A percentile compares a stretch with the other conserved stretches of the same genome.
Evolutionary conservation across 2,888 invertebrate genomes (phyloP).

Genomic region (Campopleginae sp.): DNA sequence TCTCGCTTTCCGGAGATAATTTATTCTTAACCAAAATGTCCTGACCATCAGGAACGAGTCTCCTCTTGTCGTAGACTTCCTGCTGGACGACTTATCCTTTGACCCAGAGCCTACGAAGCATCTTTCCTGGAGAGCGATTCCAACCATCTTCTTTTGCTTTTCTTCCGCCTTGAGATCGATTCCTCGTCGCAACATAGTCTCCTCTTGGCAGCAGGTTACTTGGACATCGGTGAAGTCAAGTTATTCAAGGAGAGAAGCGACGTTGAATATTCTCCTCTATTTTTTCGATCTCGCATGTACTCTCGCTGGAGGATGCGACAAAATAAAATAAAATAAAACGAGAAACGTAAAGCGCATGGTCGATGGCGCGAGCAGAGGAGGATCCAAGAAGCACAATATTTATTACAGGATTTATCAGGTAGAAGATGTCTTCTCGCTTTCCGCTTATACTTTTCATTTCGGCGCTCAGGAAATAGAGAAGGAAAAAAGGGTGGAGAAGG

Average conservation of each 20-base stretch:
- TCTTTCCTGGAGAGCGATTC: slow-evolving; percentile 1
- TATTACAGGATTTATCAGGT: slow-evolving; percentile 8
- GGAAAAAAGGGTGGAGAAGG: background rate
- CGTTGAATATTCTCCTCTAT: slow-evolving; percentile 54
- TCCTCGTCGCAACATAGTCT: background rate
- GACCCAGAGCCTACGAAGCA: slow-evolving; percentile 50
- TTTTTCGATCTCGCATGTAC: slow-evolving; percentile 41
- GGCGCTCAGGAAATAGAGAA: background rate
- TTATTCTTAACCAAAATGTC: background rate
- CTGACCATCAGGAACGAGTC: background rate
- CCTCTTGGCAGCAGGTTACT: slow-evolving; percentile 46
- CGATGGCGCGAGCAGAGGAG: slow-evolving; percentile 10
- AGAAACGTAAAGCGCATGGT: slow-evolving; percentile 13
- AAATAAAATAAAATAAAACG: slow-evolving; percentile 1
- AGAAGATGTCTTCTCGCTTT: slow-evolving; percentile 15
- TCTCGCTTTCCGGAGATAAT: background rate
- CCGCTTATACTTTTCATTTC: background rate
- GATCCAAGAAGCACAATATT: slow-evolving; percentile 24
- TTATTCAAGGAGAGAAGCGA: slow-evolving; percentile 4
- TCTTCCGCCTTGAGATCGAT: slow-evolving; percentile 33
- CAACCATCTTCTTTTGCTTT: background rate
- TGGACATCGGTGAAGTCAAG: slow-evolving; percentile 29
- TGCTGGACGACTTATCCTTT: slow-evolving; percentile 31
- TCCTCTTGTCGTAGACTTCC: background rate
- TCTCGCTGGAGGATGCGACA: slow-evolving; percentile 32